Conservation (phyloP, 1,140 invertebrate species). For the Trichomalopsis sarcophagae region DNA sequence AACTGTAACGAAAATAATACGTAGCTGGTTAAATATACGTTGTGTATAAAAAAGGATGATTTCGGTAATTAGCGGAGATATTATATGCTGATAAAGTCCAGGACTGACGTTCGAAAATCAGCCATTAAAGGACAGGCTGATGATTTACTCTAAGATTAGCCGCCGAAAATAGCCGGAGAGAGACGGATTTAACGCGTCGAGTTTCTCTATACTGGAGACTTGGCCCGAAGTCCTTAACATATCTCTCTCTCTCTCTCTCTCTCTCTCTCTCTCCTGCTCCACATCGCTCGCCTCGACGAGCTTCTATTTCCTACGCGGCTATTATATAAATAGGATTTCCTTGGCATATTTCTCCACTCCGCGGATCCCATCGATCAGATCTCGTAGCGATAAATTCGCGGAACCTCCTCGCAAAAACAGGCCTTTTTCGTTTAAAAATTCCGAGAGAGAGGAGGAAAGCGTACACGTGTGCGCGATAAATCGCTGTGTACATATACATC, state of each 20-base stretch:
- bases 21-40: no score
- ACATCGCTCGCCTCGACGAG: neutral
- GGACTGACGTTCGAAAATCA: constrained; percentile 18
- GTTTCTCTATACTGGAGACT: constrained; percentile 27
- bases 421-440: no score
- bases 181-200: constrained; percentile 37
- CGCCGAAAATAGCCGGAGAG: constrained; percentile 29
- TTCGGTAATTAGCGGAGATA: neutral
- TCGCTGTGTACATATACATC: no score
- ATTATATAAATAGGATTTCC: neutral
- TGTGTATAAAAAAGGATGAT: no score
- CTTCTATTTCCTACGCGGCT: neutral
- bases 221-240: constrained; percentile 48
- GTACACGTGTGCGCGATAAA: no score
- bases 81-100: neutral
- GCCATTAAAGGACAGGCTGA: constrained; percentile 43
- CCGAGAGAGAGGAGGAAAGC: no score
- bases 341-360: neutral
- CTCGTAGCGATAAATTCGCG: neutral
- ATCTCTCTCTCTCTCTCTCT: neutral
- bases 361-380: neutral
- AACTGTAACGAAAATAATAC: constrained; percentile 78
- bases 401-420: no score
- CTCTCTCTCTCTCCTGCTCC: neutral
- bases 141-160: constrained; percentile 35